Conservation (phyloP, 2,888 invertebrate species). For the Norana najaformis region DNA sequence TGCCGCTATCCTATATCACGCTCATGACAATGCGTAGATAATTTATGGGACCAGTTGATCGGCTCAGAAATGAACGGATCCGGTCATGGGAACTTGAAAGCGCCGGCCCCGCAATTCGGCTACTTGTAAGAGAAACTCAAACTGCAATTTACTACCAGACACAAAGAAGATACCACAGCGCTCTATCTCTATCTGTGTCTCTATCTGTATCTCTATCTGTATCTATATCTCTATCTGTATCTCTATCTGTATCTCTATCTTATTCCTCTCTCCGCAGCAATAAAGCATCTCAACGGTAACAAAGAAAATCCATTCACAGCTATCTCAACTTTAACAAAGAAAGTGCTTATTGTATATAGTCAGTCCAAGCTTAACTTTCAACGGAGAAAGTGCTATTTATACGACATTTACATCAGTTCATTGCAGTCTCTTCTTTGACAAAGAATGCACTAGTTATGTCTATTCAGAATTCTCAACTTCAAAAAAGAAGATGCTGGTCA, state of each 20-base stretch:
- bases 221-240: not conserved
- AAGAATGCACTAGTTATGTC: not conserved
- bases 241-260: not conserved
- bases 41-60: conserved; percentile 23
- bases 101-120: conserved; percentile 13
- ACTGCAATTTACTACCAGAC: conserved; percentile 1
- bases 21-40: conserved; percentile 1
- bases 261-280: not conserved
- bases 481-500: not conserved
- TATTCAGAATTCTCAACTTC: no score
- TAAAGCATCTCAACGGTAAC: not conserved
- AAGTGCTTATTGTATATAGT: not conserved
- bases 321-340: conserved; percentile 7
- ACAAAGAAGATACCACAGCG: not conserved
- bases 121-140: not conserved
- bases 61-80: not conserved
- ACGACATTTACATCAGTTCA: not conserved
- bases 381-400: not conserved
- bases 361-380: no score
- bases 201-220: not conserved
- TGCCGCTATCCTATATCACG: conserved; percentile 21
- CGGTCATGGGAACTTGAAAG: not conserved
- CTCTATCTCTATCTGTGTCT: not conserved
- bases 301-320: not conserved
- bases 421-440: not conserved